Base-by-base conservation (phyloP, 2,888 invertebrate species). In the Junonia oenone region DNA sequence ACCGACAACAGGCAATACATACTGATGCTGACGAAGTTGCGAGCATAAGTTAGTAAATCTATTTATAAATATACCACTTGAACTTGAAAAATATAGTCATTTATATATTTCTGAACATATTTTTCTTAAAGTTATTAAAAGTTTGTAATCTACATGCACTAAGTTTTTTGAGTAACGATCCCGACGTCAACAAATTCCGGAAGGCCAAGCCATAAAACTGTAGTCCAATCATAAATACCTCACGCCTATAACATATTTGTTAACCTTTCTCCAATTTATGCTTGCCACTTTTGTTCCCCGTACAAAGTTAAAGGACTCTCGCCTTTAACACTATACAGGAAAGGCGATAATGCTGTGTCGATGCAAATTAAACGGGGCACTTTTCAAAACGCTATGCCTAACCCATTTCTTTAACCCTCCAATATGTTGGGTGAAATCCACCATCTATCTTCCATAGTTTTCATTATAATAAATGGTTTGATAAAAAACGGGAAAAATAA, bases 331-430 rank as follows among this genome's bases (percentile, higher is more conserved):
- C 59, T 45, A 47, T 40, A 52, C 45, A 53, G 65, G 64, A 65
- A 60, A 49, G 48, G 38, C 22, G 19, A 61, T 61, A 66, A 67
- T 59, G 64, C 61, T 67, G 61, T 64, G 67, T 64, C 59, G 59
- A 69, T 73, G 71, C 69, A 77, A 81, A 82, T 81, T 77, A 75
- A 72, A 70, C 73, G 75, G 71, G 65, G 69, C 69, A 70, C 73
- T 79, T 83, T 83, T 73, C 78, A 73, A 68, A 68, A 67, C 72
- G 73, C 74, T 74, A 75, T 71, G 75, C 68, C 66, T 59, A 65
- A 71, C 76, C 78, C 72, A 83, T 85, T 84, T 85, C 82, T 85
- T 82, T 74, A 78, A 78, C 76, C 79, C 72, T 76, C 63, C 84
- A 86, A 86, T 87, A 87, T 85, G 83, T 83, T 83, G 75, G 75